A percentile compares a stretch with the other conserved stretches of the same genome.
phyloP scores from a whole-genome alignment of 2,113 vertebrate genomes.

The Bubo blakistoni region DNA sequence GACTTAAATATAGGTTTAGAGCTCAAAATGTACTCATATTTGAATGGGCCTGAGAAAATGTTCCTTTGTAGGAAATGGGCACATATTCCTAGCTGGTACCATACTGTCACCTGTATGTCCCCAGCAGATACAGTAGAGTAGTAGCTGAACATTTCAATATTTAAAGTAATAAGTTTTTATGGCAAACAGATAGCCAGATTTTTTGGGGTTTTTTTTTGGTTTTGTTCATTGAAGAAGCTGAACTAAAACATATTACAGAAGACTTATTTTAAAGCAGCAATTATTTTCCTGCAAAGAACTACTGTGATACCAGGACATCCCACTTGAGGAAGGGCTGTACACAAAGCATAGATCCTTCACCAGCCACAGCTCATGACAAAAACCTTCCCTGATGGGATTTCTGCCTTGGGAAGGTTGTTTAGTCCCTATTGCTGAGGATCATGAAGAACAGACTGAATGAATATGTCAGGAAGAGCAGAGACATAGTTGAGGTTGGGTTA shows the following conservation, averaged over 20 bases:
- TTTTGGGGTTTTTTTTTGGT: neutral
- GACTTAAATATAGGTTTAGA: neutral
- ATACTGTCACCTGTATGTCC: too few species aligned
- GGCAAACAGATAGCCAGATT: neutral
- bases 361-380: neutral
- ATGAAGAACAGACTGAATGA: neutral
- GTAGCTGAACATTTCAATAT: neutral
- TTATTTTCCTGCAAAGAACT: neutral
- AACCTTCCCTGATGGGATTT: neutral
- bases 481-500: neutral
- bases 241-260: neutral
- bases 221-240: neutral
- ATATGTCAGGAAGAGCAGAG: neutral
- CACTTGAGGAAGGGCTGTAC: neutral
- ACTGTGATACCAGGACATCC: too few species aligned
- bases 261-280: neutral
- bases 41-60: neutral
- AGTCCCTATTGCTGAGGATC: neutral
- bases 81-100: neutral
- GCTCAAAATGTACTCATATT: neutral
- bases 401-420: neutral
- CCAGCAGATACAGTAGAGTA: neutral
- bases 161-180: neutral
- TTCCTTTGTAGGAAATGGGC: neutral
- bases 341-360: neutral